Evolutionary conservation across 2,888 invertebrate species (phyloP).

Genomic region (Ganaspis brasiliensis): DNA sequence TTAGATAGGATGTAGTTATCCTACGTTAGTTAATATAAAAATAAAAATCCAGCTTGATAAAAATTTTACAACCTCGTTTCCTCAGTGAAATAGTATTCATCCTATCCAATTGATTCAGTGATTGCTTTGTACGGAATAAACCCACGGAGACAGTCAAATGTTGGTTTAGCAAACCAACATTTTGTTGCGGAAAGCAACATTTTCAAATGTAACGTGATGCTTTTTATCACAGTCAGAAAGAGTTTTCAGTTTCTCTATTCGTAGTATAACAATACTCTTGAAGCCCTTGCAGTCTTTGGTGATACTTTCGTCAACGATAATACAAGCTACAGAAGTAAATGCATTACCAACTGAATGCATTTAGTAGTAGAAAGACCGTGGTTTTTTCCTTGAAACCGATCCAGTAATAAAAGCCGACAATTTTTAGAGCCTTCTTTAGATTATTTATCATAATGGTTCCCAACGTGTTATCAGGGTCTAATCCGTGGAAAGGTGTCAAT

Average conservation of each 20-base stretch:
- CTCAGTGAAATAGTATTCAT: too few species aligned
- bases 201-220: not conserved
- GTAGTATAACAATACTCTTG: slow-evolving; percentile 3
- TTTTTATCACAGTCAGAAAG: not conserved
- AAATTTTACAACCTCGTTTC: too few species aligned
- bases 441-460: slow-evolving; percentile 45
- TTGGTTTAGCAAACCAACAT: too few species aligned
- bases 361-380: not conserved
- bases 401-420: slow-evolving; percentile 1
- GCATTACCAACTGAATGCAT: not conserved
- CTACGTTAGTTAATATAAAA: too few species aligned
- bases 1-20: too few species aligned
- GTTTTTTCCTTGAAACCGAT: not conserved
- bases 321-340: not conserved
- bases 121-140: too few species aligned
- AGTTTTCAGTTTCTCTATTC: not conserved
- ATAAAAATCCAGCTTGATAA: too few species aligned
- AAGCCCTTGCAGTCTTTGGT: not conserved
- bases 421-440: slow-evolving; percentile 26
- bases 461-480: slow-evolving; percentile 48
- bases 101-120: too few species aligned
- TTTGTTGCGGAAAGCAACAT: not conserved
- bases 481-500: slow-evolving; percentile 50
- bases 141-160: not conserved
- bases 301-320: slow-evolving; percentile 10